Evolutionary conservation across 64 coral and sea anemone genomes (phyloP).

Genomic region (Platygyra sinensis): DNA sequence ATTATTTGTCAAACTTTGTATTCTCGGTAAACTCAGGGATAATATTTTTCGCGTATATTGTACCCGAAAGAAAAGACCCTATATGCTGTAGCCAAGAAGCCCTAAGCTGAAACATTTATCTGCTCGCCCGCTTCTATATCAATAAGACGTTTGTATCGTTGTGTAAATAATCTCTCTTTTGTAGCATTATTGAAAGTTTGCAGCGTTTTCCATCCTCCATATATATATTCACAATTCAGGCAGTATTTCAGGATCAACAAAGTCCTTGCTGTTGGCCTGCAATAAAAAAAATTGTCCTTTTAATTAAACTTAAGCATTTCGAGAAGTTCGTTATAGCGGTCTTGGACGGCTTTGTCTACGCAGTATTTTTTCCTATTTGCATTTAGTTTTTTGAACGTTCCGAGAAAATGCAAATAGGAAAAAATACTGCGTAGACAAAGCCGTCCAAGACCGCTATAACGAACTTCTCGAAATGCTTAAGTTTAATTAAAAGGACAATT

Average conservation of each 20-base stretch:
- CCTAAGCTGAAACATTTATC: not conserved
- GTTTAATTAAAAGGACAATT: not conserved
- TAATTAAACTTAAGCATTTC: not conserved
- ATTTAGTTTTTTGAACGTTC: not conserved
- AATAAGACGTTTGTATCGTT: not conserved
- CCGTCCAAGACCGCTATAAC: not conserved
- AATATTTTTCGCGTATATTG: too few relatives aligned
- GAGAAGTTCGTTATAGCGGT: not conserved
- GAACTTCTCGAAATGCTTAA: not conserved
- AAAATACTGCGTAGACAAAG: not conserved
- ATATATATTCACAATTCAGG: not conserved
- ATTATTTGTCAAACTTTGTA: too few relatives aligned
- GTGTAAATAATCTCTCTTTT: not conserved
- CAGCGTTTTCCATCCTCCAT: not conserved
- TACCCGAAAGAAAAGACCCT: not conserved
- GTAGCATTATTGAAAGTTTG: conserved; percentile 1
- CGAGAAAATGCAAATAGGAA: not conserved
- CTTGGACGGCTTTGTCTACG: not conserved
- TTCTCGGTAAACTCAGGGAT: too few relatives aligned
- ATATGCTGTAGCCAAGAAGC: not conserved
- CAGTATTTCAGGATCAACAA: not conserved
- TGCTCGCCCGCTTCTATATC: not conserved
- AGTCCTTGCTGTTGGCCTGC: not conserved
- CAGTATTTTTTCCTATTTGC: not conserved
- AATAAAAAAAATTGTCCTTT: not conserved